Evolutionary conservation across 2,113 vertebrate species (phyloP).

Genomic region (Aptenodytes forsteri): DNA sequence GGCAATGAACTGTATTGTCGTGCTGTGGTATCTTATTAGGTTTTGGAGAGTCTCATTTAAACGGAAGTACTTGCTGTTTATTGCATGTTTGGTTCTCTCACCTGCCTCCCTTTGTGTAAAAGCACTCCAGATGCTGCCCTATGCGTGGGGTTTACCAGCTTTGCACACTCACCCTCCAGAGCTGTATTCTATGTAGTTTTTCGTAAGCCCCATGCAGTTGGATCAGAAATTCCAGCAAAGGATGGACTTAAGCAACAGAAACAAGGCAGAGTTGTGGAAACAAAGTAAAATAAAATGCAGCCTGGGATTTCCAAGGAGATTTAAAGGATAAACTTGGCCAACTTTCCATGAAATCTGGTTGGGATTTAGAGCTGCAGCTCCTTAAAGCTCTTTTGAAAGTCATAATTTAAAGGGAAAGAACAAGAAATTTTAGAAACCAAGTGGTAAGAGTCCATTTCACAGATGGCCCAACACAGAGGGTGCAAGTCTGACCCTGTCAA

Average conservation of each 20-base stretch:
- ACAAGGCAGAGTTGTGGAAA: neutral
- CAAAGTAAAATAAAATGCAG: neutral
- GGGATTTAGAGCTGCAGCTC: neutral
- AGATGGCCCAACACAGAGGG: neutral
- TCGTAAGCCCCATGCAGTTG: fast-evolving
- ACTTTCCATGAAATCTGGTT: neutral
- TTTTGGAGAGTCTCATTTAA: neutral
- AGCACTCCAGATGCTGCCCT: neutral
- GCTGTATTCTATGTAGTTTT: fast-evolving
- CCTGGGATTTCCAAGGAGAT: neutral
- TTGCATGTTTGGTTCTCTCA: fast-evolving
- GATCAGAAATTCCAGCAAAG: neutral
- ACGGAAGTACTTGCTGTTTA: neutral
- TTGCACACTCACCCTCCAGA: neutral
- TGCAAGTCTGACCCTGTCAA: neutral
- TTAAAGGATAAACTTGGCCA: neutral
- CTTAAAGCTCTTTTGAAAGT: neutral
- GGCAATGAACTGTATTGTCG: fast-evolving
- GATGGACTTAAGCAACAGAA: neutral
- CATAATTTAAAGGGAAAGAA: neutral
- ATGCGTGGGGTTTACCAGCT: neutral
- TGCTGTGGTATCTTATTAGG: fast-evolving
- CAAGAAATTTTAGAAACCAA: neutral
- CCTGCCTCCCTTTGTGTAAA: neutral
- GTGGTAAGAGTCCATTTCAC: neutral